A percentile compares a stretch with the other conserved stretches of the same genome.
These are phyloP conservation scores for Hystrix cristata DNA, from an alignment of 2,113 vertebrate species.

Conservation along the genomic window DNA sequence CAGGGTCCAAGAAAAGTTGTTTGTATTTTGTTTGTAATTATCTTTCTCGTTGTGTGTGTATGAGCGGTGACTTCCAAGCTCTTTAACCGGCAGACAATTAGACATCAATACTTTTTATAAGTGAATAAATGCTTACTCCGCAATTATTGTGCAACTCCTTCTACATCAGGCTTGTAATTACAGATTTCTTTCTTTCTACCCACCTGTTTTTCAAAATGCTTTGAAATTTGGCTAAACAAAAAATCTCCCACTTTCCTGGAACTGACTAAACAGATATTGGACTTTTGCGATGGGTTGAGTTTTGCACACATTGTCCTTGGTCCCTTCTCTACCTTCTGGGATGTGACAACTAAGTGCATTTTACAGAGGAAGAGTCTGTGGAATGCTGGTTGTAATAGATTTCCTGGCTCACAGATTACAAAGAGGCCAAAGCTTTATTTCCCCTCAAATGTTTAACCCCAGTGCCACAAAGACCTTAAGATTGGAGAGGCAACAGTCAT, in stretches of 20 bases:
- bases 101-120: neutral
- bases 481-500: neutral
- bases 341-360: neutral
- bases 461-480: neutral
- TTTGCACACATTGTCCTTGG: neutral
- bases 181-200: neutral
- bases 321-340: accelerated
- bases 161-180: neutral
- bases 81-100: neutral
- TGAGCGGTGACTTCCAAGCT: neutral
- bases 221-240: neutral
- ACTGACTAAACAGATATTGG: neutral
- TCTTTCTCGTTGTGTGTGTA: neutral
- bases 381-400: neutral
- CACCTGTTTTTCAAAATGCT: neutral
- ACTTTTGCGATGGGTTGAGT: accelerated
- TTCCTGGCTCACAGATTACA: neutral
- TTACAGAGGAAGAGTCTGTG: neutral
- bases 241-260: neutral
- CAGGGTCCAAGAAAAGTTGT: neutral
- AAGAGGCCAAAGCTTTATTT: neutral
- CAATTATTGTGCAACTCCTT: neutral
- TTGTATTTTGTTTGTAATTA: neutral
- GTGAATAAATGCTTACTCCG: neutral
- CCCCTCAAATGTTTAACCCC: neutral